Evolutionary conservation across 2,113 vertebrate genomes (phyloP), one percentile per base, ranked within the genome.

Genomic region (Pedionomus torquatus): DNA sequence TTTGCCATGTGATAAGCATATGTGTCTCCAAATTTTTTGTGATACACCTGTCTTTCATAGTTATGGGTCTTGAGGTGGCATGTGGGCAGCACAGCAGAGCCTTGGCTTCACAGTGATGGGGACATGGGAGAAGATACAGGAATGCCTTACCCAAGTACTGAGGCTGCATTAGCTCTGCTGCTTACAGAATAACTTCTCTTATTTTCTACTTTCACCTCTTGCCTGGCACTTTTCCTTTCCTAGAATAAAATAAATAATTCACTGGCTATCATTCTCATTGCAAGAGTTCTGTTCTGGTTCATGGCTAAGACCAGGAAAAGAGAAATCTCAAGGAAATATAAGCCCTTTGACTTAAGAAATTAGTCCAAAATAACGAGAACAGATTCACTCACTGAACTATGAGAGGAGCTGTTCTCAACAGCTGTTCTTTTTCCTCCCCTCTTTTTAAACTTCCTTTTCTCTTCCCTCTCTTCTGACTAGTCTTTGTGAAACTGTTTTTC

Each of bases 71-170:
- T 57, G 58, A 24, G 15, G 61, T 39, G 44, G 49, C 25, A 55
- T 0, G 0, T 37, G 30, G 43, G 16, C 28, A 68, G 44, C 1
- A 0, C 0, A 77, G 25, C 65, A 94, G 52, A 84, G 33, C 11
- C 57, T 3, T 2, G 3, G 84, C 52, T 88, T 76, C 1, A 0
- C 43, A 33, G 39, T 7, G 39, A 57, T 28, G 21, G 7, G 19
- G 60, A 9, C 11, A 15, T 0, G 0, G 39, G 43, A 79, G 63
- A 86, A 75, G 49, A 30, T 25, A 28, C 10, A 83, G 58, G 14
- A 77, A 35, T 28, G n/a, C 13, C 3, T 1, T 39, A 61, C 3
- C 5, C 44, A 74, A 25, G 7, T 20, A 60, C 44, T 13, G 7
- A 39, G 25, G 31, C 44, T 88, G 35, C 39, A 39, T 79, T 64